Percentiles rank a stretch among this genome's conserved stretches.
These are phyloP conservation scores for Litocranius walleri DNA, from an alignment of 2,113 vertebrate species.

Conservation along the genomic window DNA sequence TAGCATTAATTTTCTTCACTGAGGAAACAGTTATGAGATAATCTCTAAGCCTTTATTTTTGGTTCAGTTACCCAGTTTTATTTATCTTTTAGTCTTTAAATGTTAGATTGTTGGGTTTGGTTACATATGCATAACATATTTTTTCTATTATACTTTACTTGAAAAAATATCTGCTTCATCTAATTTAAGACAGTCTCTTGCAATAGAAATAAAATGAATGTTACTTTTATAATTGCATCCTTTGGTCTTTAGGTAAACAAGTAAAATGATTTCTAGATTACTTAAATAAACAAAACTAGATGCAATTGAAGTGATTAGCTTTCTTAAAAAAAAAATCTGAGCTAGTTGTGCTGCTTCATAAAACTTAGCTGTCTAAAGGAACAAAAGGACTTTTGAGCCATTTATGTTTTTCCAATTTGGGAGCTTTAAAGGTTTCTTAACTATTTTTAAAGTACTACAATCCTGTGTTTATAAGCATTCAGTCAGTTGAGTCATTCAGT, in stretches of 20 bases:
- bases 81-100: constrained; percentile 20
- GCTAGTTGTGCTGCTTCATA: neutral
- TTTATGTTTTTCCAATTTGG: neutral
- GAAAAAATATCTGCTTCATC: constrained; percentile 24
- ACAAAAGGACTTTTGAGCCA: constrained; percentile 17
- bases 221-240: constrained; percentile 31
- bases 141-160: constrained; percentile 41
- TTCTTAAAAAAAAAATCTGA: neutral
- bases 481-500: neutral
- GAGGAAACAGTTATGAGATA: neutral
- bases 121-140: neutral
- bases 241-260: constrained; percentile 46
- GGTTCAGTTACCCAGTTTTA: neutral
- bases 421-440: neutral
- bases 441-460: neutral
- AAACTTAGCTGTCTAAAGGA: neutral
- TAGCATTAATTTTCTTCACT: neutral
- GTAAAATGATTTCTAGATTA: constrained; percentile 55
- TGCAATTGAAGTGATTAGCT: neutral
- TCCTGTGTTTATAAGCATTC: neutral
- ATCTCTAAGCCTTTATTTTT: neutral
- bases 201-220: constrained; percentile 42
- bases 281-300: constrained; percentile 52
- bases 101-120: neutral
- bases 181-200: constrained; percentile 28